phyloP scores from a whole-genome alignment of 2,797 vertebrate species.

The Falco novaeseelandiae region DNA sequence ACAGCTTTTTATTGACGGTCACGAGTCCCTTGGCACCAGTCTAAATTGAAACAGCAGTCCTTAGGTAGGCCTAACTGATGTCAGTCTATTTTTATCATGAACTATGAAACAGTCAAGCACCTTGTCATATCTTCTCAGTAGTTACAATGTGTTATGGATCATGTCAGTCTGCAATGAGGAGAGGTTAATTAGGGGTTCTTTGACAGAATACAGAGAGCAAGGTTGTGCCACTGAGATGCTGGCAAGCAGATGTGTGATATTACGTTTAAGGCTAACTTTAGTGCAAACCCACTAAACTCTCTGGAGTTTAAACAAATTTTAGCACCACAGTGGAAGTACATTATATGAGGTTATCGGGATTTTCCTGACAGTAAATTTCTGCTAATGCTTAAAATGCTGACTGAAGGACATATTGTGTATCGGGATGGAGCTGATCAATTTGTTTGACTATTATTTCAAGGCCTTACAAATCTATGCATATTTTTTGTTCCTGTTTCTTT shows the following conservation, averaged over 20 bases:
- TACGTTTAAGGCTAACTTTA: not conserved
- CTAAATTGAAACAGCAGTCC: not conserved
- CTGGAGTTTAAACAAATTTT: not conserved
- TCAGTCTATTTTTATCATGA: conserved; percentile 10
- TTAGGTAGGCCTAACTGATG: not conserved
- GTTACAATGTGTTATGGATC: not conserved
- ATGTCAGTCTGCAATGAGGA: not conserved
- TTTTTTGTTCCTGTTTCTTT: not conserved
- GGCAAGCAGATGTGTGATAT: not conserved
- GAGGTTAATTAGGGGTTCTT: conserved; percentile 17
- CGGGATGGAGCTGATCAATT: not conserved
- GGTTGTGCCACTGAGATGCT: not conserved
- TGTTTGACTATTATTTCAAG: not conserved
- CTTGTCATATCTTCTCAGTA: not conserved
- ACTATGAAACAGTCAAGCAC: not conserved
- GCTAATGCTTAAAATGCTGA: not conserved
- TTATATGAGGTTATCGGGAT: not conserved
- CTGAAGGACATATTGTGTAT: not conserved
- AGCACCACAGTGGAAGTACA: not conserved
- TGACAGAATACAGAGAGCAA: not conserved
- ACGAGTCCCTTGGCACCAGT: not conserved
- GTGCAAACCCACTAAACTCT: not conserved
- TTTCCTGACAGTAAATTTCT: not conserved
- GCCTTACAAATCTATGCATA: not conserved
- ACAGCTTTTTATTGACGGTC: not conserved